These are phyloP conservation scores for Eumerus sabulonum DNA, from an alignment of 2,888 invertebrate species.

Conservation along the genomic window DNA sequence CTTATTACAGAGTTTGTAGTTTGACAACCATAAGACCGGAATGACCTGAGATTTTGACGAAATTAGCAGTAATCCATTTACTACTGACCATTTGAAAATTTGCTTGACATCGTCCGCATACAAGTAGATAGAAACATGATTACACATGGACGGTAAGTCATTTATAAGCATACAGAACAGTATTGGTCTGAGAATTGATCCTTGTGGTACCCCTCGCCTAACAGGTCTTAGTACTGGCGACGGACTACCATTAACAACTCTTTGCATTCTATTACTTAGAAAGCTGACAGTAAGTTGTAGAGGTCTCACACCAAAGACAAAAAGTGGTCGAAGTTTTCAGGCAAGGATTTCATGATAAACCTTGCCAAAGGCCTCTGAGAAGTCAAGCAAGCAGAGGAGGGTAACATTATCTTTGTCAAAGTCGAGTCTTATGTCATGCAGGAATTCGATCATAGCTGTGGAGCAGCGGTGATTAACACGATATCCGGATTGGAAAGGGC, in stretches of 20 bases:
- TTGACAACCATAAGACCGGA: no score
- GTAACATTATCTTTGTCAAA: constrained; percentile 1
- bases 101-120: not conserved
- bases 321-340: not conserved
- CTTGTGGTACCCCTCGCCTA: not conserved
- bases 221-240: not conserved
- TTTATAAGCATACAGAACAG: not conserved
- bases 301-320: not conserved
- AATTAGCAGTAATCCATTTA: not conserved
- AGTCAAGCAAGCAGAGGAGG: constrained; percentile 5
- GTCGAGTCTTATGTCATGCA: constrained; percentile 1
- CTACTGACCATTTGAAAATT: not conserved
- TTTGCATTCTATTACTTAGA: not conserved
- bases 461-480: not conserved
- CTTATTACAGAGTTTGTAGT: no score
- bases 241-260: not conserved
- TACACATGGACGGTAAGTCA: not conserved
- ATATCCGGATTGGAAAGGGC: not conserved
- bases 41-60: no score
- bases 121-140: not conserved
- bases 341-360: constrained; percentile 1
- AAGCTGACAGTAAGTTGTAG: not conserved
- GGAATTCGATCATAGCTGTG: not conserved
- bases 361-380: constrained; percentile 2
- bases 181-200: constrained; percentile 5